Evolutionary conservation across 2,888 invertebrate species (phyloP).

Genomic region (Charanyca ferruginea): DNA sequence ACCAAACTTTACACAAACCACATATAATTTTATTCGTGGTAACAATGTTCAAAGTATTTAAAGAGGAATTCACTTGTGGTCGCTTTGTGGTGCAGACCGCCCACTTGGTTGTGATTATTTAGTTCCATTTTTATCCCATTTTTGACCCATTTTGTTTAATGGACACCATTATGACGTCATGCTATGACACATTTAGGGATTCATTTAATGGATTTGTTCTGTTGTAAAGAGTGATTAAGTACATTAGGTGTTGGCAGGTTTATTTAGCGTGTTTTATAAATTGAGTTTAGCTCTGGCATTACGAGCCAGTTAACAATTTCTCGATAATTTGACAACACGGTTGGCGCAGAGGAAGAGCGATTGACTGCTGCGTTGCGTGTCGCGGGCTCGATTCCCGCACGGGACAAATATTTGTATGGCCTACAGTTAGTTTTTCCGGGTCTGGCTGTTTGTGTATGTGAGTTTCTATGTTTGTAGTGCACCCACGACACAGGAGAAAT

Average conservation of each 20-base stretch:
- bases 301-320: no score
- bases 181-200: slow-evolving; percentile 55
- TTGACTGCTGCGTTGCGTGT: no score
- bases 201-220: slow-evolving; percentile 57
- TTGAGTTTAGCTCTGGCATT: neutral
- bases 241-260: slow-evolving; percentile 11
- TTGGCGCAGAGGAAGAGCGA: no score
- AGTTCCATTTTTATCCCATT: slow-evolving; percentile 59
- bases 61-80: slow-evolving; percentile 60
- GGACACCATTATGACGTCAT: slow-evolving; percentile 56
- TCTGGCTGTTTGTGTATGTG: no score
- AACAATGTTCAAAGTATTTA: slow-evolving; percentile 52
- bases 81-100: slow-evolving; percentile 61
- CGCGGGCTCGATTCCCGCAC: no score
- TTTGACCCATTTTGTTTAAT: slow-evolving; percentile 64
- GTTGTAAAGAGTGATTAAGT: slow-evolving; percentile 37
- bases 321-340: no score
- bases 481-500: no score
- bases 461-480: no score
- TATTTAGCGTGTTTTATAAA: slow-evolving; percentile 2
- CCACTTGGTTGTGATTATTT: slow-evolving; percentile 53
- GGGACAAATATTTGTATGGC: no score
- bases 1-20: slow-evolving; percentile 40
- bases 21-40: slow-evolving; percentile 46
- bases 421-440: no score